phyloP scores from a whole-genome alignment of 2,888 invertebrate species.

The Mesodorylaimus sp. region DNA sequence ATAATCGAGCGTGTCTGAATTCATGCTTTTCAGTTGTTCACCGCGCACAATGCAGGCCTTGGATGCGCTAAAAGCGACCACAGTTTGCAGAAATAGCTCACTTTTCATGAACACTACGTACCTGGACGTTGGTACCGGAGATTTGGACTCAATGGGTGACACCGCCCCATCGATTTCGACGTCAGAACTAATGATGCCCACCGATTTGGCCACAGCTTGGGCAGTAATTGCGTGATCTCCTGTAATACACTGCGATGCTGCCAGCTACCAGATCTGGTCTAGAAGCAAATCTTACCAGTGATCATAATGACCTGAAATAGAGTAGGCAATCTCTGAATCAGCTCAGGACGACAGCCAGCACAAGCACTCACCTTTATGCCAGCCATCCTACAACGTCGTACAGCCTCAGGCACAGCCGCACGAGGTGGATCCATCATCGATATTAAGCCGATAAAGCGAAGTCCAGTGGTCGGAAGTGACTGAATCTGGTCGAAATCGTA shows the following conservation, averaged over 20 bases:
- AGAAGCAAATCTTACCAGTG: too few relatives aligned
- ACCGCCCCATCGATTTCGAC: slow-evolving; percentile 40
- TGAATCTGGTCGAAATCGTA: slow-evolving; percentile 29
- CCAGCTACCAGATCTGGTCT: too few relatives aligned
- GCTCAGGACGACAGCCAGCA: too few relatives aligned
- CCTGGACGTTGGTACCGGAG: slow-evolving; percentile 63
- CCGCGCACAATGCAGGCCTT: slow-evolving; percentile 32
- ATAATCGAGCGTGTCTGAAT: slow-evolving; percentile 27
- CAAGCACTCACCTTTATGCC: slow-evolving; percentile 37
- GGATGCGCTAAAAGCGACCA: too few relatives aligned
- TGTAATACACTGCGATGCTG: too few relatives aligned
- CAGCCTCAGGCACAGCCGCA: slow-evolving; percentile 10
- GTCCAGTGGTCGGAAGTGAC: slow-evolving; percentile 7
- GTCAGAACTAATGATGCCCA: slow-evolving; percentile 40
- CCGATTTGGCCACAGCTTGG: slow-evolving; percentile 41
- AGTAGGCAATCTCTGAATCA: too few relatives aligned
- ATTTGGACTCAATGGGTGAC: slow-evolving; percentile 67
- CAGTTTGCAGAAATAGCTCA: too few relatives aligned
- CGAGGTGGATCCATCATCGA: slow-evolving; percentile 11
- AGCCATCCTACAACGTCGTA: slow-evolving; percentile 17
- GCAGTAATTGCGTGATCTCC: slow-evolving; percentile 42
- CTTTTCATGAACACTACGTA: too few relatives aligned
- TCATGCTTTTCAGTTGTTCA: slow-evolving; percentile 27
- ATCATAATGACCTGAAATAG: slow-evolving; percentile 35
- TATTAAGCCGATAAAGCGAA: slow-evolving; percentile 9